Evolutionary conservation across 2,888 invertebrate species (phyloP), one percentile per base, ranked within the genome.

Genomic region (Papilio elwesi): DNA sequence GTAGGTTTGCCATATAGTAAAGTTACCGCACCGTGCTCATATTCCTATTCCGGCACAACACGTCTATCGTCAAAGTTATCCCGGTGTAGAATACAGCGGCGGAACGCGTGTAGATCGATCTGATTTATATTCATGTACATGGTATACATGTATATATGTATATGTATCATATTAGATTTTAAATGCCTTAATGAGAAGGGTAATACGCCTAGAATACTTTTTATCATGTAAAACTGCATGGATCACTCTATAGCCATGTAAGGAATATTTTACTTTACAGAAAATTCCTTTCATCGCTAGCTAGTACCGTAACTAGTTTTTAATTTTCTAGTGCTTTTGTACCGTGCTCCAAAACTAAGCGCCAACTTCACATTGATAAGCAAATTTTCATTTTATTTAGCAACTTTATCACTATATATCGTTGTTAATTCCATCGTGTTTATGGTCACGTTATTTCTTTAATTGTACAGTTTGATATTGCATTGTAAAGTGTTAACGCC

Each of bases 321-420:
- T 48, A 16, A 51, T 65, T 65, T 51, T 62, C 38, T 52, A 69
- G 69, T 43, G 38, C 9, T 69, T 59, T 15, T n/a, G 51, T 63
- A 62, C 38, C 11, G 16, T 48, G 59, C 48, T 48, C 16, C 3
- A 52, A 48, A 68, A 38, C 49, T 26, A 49, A 15, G 52, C 38
- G 55, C 65, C 49, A 65, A 38, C 43, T 55, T 65, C 57, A 71
- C 66, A 55, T 71, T 66, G 66, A 59, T 57, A 66, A 57, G 57
- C 53, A 43, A 66, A 66, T 66, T 38, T 57, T 36, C 70, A 53
- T 52, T 64, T 63, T 7, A 64, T 53, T 70, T 70, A 64, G 65
- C 36, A 51, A 51, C 16, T 70, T 59, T 57, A 15, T 65, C 13
- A 16, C 70, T 65, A 49, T 65, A 26, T 55, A 36, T 55, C 36